Evolutionary conservation across 1,140 invertebrate genomes (phyloP), one percentile per base, ranked within the genome.

Genomic region (Polyergus mexicanus): DNA sequence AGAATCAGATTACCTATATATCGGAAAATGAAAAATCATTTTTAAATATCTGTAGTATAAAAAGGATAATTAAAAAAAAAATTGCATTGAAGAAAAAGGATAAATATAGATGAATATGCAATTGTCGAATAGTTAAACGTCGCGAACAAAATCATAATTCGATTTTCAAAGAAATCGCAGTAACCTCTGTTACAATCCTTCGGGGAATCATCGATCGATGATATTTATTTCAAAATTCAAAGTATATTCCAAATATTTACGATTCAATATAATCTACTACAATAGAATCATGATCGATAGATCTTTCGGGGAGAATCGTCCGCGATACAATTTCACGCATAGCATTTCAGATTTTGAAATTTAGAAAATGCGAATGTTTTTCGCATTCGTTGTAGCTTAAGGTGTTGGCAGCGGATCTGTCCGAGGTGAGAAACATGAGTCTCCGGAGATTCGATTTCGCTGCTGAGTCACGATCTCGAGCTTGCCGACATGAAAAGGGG

Each of bases 381-480:
- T 87, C 60, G 58, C 60, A 54, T 76, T 83, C 83, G 74, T 85
- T 75, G 68, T 44, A 84, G 32, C 62, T 58, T 38, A 44, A 91
- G 90, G 89, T 90, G 91, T 91, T 91, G 87, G 90, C 91, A 88
- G 86, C 75, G 66, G 87, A 86, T 83, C 63, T 69, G 75, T 88
- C 75, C 85, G 81, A 92, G 80, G 88, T 78, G 91, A 87, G 88
- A 90, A 92, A 90, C 90, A 93, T 88, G 90, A 90, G 92, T 91
- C 93, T 90, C 93, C 32, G 58, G 92, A 92, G 93, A 90, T 90
- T 86, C 87, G 71, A 90, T 92, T 89, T 87, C 89, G 81, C 86
- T 93, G 93, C 93, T 93, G 93, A 94, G 90, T 94, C 93, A 94
- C 90, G 90, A 84, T 90, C 75, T 90, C 89, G 88, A 89, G 89